Evolutionary conservation across 2,888 invertebrate genomes (phyloP), one percentile per base, ranked within the genome.

Genomic region (Drosophila falleni): DNA sequence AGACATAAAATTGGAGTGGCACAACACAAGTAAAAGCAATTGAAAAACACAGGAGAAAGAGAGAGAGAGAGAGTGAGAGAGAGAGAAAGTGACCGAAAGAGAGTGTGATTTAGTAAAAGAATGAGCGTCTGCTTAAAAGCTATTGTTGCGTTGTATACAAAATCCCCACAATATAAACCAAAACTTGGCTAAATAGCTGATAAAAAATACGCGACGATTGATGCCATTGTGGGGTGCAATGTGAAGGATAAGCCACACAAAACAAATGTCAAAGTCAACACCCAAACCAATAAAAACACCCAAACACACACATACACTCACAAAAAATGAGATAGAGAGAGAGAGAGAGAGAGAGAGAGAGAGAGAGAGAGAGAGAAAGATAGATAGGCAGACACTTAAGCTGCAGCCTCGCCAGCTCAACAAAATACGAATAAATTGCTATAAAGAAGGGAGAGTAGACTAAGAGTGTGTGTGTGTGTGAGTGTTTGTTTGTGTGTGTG

Each of bases 231-330:
- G 69, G 78, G 60, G 61, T 54, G 59, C 65, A 66, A 62, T 75
- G 79, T 75, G 80, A 87, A 81, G 89, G 87, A 87, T 86, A 87
- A 81, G 87, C 85, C 74, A 55, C 71, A 84, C 83, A 89, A 87
- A 87, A 81, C 86, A 89, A 86, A 86, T 86, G 86, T 89, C 86
- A 89, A 89, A 87, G 88, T 85, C 86, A 89, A 85, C 75, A 89
- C 72, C 77, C 80, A 71, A 74, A 70, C 69, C 64, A 70, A 74
- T 68, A 76, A 54, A 73, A 51, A 70, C 50, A 61, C 41, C 16
- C 54, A 50, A 35, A 51, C 59, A 65, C 47, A 58, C n/a, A n/a
- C n/a, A n/a, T 59, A 55, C 51, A 51, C 54, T 49, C 31, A 44
- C 29, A 23, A 37, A 16, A 5, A 54, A 16, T 33, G 11, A 23